Percentiles rank a stretch among this genome's conserved stretches.
These are phyloP conservation scores for Gambusia affinis DNA, from an alignment of 2,113 vertebrate species.

Conservation along the genomic window DNA sequence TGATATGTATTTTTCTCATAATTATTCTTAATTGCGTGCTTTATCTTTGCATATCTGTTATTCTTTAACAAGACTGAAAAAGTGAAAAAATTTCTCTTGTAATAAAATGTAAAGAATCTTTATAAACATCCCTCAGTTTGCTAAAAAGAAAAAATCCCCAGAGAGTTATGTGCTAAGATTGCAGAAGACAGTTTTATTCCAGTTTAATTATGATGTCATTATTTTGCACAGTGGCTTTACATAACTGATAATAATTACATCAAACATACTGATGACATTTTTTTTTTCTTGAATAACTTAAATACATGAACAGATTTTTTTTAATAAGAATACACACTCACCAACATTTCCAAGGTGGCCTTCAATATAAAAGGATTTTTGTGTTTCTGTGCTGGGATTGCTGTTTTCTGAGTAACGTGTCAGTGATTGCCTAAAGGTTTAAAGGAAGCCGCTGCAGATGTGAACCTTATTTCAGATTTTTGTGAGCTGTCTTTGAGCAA, in stretches of 20 bases:
- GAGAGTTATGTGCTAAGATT: constrained; percentile 8
- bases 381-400: constrained; percentile 48
- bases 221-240: neutral
- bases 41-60: neutral
- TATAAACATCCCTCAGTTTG: neutral
- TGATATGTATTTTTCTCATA: neutral
- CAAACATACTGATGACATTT: constrained; percentile 1
- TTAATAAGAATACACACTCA: neutral
- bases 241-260: neutral
- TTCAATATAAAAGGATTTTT: constrained; percentile 60
- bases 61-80: neutral
- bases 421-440: constrained; percentile 24
- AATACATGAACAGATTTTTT: constrained; percentile 7
- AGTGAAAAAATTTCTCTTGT: neutral
- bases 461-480: constrained; percentile 4
- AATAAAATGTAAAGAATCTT: neutral
- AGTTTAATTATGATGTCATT: neutral
- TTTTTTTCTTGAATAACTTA: neutral
- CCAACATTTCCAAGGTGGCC: constrained; percentile 21
- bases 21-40: neutral
- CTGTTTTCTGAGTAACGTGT: constrained; percentile 27
- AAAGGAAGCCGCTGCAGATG: neutral
- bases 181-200: neutral
- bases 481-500: constrained; percentile 27
- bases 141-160: constrained; percentile 11